Conservation (phyloP, 2,888 invertebrate species). For the Agriopis leucophaearia region DNA sequence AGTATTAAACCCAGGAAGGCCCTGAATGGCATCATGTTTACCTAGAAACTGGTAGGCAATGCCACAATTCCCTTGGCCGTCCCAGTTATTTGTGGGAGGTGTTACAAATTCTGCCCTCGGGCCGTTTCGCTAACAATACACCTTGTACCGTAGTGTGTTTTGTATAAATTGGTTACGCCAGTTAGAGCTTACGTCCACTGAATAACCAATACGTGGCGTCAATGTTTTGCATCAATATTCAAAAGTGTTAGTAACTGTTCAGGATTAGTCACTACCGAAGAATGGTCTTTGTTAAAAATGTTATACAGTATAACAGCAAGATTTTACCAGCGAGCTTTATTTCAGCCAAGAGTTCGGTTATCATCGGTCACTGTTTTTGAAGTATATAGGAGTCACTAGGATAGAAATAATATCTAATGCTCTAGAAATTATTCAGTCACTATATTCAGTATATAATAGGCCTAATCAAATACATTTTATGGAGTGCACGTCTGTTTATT, state of each 20-base stretch:
- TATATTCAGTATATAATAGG: no score
- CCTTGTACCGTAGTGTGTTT: constrained; percentile 55
- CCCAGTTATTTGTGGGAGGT: constrained; percentile 66
- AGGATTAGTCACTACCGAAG: constrained; percentile 53
- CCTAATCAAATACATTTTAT: not conserved
- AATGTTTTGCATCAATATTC: constrained; percentile 56
- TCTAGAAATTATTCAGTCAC: not conserved
- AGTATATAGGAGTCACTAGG: no score
- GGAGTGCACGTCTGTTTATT: not conserved
- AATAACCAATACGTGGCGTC: constrained; percentile 64
- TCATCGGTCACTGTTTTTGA: no score
- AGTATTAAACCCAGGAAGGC: constrained; percentile 3
- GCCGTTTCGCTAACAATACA: constrained; percentile 62
- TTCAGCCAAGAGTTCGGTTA: no score
- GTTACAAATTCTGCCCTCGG: constrained; percentile 70
- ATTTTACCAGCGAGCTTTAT: no score
- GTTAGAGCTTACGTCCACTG: constrained; percentile 61
- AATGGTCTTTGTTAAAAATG: not conserved
- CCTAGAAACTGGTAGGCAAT: constrained; percentile 33
- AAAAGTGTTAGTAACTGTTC: constrained; percentile 58
- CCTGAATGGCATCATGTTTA: constrained; percentile 38
- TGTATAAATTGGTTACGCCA: constrained; percentile 70
- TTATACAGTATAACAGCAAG: not conserved
- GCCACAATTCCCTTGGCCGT: constrained; percentile 50
- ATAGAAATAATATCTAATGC: no score